phyloP scores from a whole-genome alignment of 92 coral and sea anemone species.

The Meandrina meandrites region DNA sequence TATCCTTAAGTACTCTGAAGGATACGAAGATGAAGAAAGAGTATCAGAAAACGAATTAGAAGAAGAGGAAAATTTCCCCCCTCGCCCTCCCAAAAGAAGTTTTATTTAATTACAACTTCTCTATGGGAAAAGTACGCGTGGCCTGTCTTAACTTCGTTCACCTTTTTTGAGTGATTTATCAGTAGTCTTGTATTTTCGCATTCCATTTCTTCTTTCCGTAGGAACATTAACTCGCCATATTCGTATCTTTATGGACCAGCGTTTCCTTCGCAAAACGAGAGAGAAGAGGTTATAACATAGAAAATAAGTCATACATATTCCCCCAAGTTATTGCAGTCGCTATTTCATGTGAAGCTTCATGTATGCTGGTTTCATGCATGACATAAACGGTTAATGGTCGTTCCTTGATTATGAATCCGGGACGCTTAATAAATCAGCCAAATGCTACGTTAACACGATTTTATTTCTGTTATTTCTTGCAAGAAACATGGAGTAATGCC shows the following conservation, averaged over 20 bases:
- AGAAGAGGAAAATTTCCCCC: slow-evolving; percentile 17
- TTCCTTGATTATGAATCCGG: background rate
- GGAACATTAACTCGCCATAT: too few species aligned
- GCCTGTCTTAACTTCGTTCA: background rate
- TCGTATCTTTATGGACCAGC: too few species aligned
- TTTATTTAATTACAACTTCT: background rate
- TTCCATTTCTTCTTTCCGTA: background rate
- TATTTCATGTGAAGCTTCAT: background rate
- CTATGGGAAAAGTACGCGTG: background rate
- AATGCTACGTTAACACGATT: too few species aligned
- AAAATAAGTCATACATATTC: background rate
- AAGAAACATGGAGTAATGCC: too few species aligned
- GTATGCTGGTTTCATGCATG: background rate
- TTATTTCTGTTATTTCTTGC: too few species aligned
- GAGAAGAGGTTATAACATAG: background rate
- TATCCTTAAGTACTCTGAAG: slow-evolving; percentile 13
- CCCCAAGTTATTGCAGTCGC: background rate
- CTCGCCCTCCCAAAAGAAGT: slow-evolving; percentile 31
- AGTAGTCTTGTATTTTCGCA: background rate
- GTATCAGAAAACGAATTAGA: background rate
- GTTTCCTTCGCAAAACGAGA: background rate
- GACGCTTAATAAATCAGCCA: background rate
- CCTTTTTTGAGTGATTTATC: background rate
- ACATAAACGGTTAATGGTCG: background rate
- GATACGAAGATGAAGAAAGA: background rate